A percentile compares a stretch with the other conserved stretches of the same genome.
Conservation (phyloP, 2,113 vertebrate genomes). For the Micronisus gabar region DNA sequence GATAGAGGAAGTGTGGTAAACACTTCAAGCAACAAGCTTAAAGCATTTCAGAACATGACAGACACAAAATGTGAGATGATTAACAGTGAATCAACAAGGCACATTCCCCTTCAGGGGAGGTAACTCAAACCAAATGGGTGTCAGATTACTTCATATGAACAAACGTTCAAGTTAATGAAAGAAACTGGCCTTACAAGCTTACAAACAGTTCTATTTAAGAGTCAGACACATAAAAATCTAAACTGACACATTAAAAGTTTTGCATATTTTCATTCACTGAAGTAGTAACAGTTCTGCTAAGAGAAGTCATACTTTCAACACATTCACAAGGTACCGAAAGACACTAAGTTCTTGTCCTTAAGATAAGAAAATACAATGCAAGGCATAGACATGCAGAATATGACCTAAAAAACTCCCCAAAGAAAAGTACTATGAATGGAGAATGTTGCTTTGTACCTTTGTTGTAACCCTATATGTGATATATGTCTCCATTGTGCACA, state of each 20-base stretch:
- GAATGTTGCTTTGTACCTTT: slow-evolving; percentile 76
- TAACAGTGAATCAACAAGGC: background rate
- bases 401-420: background rate
- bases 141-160: background rate
- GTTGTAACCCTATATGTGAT: slow-evolving; percentile 96
- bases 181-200: background rate
- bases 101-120: background rate
- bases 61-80: background rate
- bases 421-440: background rate
- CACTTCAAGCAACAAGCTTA: background rate
- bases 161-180: background rate
- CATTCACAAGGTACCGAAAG: background rate
- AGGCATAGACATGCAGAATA: background rate
- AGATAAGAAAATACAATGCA: background rate
- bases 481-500: slow-evolving; percentile 98
- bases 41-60: background rate
- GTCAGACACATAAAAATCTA: background rate
- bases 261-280: background rate
- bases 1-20: background rate
- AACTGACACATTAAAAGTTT: background rate
- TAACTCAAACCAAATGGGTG: background rate
- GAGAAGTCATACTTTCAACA: background rate
- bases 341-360: background rate
- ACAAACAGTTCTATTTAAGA: background rate
- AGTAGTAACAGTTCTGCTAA: background rate